phyloP scores from a whole-genome alignment of 2,113 vertebrate genomes.

The Hydropotes inermis region DNA sequence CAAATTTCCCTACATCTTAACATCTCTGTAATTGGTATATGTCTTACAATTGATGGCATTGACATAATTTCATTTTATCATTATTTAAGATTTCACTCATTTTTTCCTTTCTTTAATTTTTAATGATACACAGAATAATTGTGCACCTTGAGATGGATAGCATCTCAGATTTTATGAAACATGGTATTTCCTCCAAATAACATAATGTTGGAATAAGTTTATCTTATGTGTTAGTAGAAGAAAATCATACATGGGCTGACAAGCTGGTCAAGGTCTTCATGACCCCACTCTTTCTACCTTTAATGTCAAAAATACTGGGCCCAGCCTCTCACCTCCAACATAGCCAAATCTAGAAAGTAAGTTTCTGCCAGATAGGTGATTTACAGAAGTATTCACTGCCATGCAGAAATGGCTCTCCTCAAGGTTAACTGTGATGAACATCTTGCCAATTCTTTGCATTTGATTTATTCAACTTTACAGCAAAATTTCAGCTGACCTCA shows the following conservation, averaged over 20 bases:
- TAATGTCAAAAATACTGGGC: background rate
- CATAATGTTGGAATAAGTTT: background rate
- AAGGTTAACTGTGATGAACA: background rate
- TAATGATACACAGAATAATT: background rate
- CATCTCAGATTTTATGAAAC: background rate
- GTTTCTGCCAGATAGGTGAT: background rate
- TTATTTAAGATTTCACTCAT: background rate
- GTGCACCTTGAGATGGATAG: background rate
- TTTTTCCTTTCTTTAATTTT: background rate
- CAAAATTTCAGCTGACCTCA: background rate
- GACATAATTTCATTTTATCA: background rate
- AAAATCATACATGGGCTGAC: background rate
- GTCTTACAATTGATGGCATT: background rate
- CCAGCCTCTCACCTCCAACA: background rate
- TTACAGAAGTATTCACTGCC: background rate
- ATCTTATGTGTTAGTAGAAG: background rate
- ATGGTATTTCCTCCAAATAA: background rate
- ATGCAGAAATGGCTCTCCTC: background rate
- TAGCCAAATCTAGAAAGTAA: background rate
- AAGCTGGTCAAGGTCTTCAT: background rate
- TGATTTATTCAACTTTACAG: background rate
- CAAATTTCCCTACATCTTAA: background rate
- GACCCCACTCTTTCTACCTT: background rate
- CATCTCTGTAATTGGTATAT: background rate
- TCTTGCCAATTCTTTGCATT: background rate